Percentiles rank a stretch among this genome's conserved stretches.
Evolutionary conservation across 2,888 invertebrate genomes (phyloP).

Genomic region (Stenodera caucasica): DNA sequence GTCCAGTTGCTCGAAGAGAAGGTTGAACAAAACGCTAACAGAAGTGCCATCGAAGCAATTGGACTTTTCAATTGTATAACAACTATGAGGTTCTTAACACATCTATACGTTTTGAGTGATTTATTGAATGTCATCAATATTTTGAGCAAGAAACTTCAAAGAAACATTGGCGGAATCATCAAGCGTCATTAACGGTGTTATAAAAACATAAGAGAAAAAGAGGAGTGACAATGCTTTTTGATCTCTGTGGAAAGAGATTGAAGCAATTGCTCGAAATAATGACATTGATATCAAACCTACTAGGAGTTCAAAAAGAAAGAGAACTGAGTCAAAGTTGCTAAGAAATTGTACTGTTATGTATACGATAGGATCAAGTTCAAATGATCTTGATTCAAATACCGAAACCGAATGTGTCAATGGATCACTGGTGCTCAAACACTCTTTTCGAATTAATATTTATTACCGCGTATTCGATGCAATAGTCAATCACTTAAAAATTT

Average conservation of each 20-base stretch:
- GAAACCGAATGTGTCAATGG: too few species aligned
- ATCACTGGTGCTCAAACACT: too few species aligned
- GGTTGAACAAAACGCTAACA: not conserved
- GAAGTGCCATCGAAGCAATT: not conserved
- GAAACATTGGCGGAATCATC: not conserved
- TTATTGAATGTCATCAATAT: not conserved
- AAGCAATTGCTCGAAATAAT: not conserved
- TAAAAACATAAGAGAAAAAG: not conserved
- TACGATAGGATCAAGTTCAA: not conserved
- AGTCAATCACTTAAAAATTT: not conserved
- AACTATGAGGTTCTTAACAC: not conserved
- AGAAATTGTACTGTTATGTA: not conserved
- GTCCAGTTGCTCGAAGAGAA: too few species aligned
- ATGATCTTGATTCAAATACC: not conserved
- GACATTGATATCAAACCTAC: not conserved
- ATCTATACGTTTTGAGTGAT: not conserved
- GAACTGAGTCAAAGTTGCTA: not conserved
- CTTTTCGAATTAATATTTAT: not conserved
- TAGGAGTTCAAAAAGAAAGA: not conserved
- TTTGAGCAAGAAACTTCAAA: not conserved
- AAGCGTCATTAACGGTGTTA: too few species aligned
- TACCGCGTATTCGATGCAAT: not conserved
- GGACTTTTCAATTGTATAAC: not conserved
- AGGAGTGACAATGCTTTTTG: not conserved
- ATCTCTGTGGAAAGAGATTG: not conserved